Percentiles rank a stretch among this genome's conserved stretches.
Conservation (phyloP, 2,888 invertebrate genomes). For the Aleiodes testaceus region DNA sequence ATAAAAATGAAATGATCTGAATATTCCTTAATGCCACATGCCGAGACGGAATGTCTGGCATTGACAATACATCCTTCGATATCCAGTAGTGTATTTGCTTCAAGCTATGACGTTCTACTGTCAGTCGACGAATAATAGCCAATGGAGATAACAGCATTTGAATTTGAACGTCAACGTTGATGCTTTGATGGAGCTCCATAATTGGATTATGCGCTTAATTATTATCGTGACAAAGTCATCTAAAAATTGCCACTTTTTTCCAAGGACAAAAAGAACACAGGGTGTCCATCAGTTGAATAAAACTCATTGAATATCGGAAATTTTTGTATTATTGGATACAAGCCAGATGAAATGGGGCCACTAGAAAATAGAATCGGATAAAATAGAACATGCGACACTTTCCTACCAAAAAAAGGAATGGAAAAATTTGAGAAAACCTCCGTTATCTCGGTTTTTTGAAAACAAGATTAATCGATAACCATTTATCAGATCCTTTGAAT, state of each 20-base stretch:
- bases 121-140: conserved; percentile 20
- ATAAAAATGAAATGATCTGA: no score
- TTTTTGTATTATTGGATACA: conserved; percentile 15
- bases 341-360: conserved; percentile 19
- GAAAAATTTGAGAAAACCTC: conserved; percentile 55
- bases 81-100: background rate
- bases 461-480: conserved; percentile 32
- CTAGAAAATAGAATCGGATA: background rate
- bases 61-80: conserved; percentile 5
- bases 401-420: background rate
- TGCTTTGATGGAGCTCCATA: background rate
- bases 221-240: no score
- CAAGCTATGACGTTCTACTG: background rate
- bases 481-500: background rate
- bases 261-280: no score
- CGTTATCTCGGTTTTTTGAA: no score
- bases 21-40: background rate
- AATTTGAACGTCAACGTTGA: background rate
- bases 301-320: background rate
- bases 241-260: no score
- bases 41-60: conserved; percentile 10
- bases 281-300: background rate
- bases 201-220: no score
- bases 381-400: background rate
- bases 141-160: background rate